A percentile compares a stretch with the other conserved stretches of the same genome.
Evolutionary conservation across 2,888 invertebrate genomes (phyloP).

Genomic region (Callyntrura sp.): DNA sequence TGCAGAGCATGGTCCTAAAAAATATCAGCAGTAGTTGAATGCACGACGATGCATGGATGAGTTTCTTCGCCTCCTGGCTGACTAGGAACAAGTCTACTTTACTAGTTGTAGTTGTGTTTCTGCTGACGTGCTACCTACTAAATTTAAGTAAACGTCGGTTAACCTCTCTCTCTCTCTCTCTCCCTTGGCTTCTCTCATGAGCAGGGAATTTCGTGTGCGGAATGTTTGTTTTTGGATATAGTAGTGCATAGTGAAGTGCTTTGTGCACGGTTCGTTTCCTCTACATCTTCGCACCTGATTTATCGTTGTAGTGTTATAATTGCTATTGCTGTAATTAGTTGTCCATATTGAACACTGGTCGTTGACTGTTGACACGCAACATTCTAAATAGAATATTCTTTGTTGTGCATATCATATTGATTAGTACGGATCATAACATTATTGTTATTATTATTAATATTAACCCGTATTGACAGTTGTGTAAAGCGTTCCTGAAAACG

Average conservation of each 20-base stretch:
- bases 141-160: slow-evolving; percentile 26
- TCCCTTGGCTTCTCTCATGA: not conserved
- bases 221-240: not conserved
- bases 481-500: too few relatives aligned
- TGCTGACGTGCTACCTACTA: slow-evolving; percentile 40
- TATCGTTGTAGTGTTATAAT: not conserved
- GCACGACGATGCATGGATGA: slow-evolving; percentile 53
- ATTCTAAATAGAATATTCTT: not conserved
- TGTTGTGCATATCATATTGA: not conserved
- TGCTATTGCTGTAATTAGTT: not conserved
- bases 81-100: slow-evolving; percentile 30
- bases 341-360: not conserved
- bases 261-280: slow-evolving; percentile 30
- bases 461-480: too few relatives aligned
- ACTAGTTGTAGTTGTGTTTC: slow-evolving; percentile 30
- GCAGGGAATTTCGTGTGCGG: not conserved
- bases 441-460: too few relatives aligned
- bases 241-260: not conserved
- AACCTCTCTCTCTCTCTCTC: slow-evolving; percentile 28
- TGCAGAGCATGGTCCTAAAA: slow-evolving; percentile 45
- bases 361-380: not conserved
- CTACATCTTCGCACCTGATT: not conserved
- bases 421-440: too few relatives aligned
- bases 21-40: slow-evolving; percentile 35
- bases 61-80: slow-evolving; percentile 47